Base-by-base conservation (phyloP, 2,888 invertebrate species). In the Apodemia zela region DNA sequence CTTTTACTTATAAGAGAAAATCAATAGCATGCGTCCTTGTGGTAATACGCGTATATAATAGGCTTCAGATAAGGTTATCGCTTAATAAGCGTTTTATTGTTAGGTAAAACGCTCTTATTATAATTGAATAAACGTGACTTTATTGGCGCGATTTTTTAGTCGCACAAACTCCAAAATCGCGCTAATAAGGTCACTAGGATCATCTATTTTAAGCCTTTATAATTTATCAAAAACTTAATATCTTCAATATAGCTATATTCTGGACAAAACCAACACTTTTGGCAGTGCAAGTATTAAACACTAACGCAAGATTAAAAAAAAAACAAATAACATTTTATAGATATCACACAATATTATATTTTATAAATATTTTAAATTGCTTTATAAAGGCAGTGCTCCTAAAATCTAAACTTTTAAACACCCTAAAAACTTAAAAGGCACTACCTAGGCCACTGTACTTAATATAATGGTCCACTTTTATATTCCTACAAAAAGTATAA, bases 401-500 rank as follows among this genome's bases (percentile, higher is more conserved):
- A 82, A 68, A 72, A 69, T 72, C 72, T 72, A 75, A 67, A 63
- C 60, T 59, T 67, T 62, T 54, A 71, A 62, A 68, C 59, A 64
- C 61, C 62, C 67, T 57, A 68, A 68, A 68, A 67, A 67, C 65
- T 65, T 67, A 81, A 88, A 88, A 90, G 90, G 90, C 90, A 90
- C 90, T 89, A 90, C 87, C 66, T 77, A 90, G 89, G 90, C 90
- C 89, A 84, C 87, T 81, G 81, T 85, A 76, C 51, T 84, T 87
- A 84, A 75, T 67, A 72, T 75, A 81, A 82, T 90, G 90, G 90
- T 90, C 90, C 90, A 80, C 79, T 78, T 77, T 64, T 66, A 62
- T 49, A 69, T 62, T 67, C 33, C 42, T 45, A 64, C 45, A 62
- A 47, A 51, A 17, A 62, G 42, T 57, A 68, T 70, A 65, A 42